Evolutionary conservation across 2,888 invertebrate genomes (phyloP), one percentile per base, ranked within the genome.

Genomic region (Rhodophaea formosa): DNA sequence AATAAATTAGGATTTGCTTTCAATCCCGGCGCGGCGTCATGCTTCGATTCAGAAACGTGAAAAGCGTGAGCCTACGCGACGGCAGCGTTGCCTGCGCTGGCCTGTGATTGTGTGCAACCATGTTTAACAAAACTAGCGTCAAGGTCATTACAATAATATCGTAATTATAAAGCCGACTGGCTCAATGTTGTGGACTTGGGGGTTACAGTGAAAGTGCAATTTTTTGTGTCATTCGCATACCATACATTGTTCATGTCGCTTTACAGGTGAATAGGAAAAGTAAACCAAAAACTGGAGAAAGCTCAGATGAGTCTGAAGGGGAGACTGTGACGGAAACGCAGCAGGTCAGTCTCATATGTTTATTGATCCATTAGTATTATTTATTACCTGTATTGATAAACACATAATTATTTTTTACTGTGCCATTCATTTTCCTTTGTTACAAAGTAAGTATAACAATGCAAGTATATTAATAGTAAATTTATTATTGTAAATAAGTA

Each of bases 321-420:
- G 92, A 92, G 68, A 83, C 85, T 16, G 84, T 91, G 62, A 90
- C 88, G 43, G 92, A 92, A 71, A 91, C 92, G 57, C 91, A 91
- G 73, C 88, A 90, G 86, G 91, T 90, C 44, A 76, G 84, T 77
- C 30, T 49, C 35, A 14, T 10, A 12, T 7, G 6, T 16, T 52
- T 44, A 44, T 44, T 44, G 15, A 7, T 44, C 16, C 8, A 8
- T 8, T 10, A 14, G 44, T 44, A 14, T 44, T 44, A 5, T 16
- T 14, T 1, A 39, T n/a, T 39, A 39, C 23, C 3, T 5, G 5
- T 5, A 23, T 23, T 3, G 2, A 3, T 23, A 23, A 2, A 23
- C 23, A 23, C 23, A 23, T 23, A 23, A 23, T 23, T 23, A 23
- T 23, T 23, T 23, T 23, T 23, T 2, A 23, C 2, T 23, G 23